Percentiles rank a stretch among this genome's conserved stretches.
Conservation (phyloP, 2,888 invertebrate genomes). For the Leptothorax acervorum region DNA sequence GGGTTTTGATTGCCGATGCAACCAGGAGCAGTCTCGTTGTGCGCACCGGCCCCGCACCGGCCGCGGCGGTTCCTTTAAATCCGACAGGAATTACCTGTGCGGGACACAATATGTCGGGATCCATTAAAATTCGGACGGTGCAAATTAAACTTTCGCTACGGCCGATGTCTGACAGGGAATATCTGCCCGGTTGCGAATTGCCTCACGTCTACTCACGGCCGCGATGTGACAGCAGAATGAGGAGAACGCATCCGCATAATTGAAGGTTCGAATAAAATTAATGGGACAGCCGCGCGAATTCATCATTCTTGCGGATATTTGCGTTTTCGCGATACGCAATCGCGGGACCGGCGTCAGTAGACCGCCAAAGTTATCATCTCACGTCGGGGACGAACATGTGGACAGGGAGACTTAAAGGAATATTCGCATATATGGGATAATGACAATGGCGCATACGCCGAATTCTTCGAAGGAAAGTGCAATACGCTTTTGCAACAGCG, state of each 20-base stretch:
- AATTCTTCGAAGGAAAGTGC: conserved; percentile 19
- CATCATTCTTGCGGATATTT: conserved; percentile 55
- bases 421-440: conserved; percentile 29
- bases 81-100: conserved; percentile 76
- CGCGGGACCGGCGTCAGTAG: conserved; percentile 16
- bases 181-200: conserved; percentile 62
- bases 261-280: conserved; percentile 66
- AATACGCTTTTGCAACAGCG: conserved; percentile 7
- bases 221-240: conserved; percentile 64
- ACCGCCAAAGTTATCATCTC: conserved; percentile 2
- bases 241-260: conserved; percentile 63
- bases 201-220: conserved; percentile 58
- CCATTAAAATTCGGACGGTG: conserved; percentile 77
- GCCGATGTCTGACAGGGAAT: conserved; percentile 67
- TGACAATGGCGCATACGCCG: conserved; percentile 3
- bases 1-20: conserved; percentile 59
- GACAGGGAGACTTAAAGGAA: not conserved
- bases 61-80: conserved; percentile 65
- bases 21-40: conserved; percentile 56
- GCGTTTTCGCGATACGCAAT: conserved; percentile 45
- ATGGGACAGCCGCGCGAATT: conserved; percentile 59
- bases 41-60: conserved; percentile 42
- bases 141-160: conserved; percentile 78
- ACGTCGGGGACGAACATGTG: not conserved
- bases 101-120: conserved; percentile 72